Evolutionary conservation across 2,888 invertebrate species (phyloP), one percentile per base, ranked within the genome.

Genomic region (Carabus problematicus): DNA sequence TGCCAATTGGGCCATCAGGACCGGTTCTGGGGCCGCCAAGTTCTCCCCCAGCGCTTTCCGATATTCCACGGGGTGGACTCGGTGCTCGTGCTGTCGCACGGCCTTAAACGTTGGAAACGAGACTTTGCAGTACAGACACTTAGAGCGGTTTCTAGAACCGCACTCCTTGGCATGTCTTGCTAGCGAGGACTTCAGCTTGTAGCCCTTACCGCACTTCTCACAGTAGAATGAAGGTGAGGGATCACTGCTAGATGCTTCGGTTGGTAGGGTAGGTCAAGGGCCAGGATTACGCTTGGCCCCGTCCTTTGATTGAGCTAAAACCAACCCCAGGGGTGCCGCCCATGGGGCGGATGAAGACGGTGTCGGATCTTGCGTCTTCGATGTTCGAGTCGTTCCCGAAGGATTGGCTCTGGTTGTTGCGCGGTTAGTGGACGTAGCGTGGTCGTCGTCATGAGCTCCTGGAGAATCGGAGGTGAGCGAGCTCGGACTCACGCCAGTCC

Each of bases 1-100:
- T n/a, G n/a, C n/a, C n/a, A n/a, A n/a, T n/a, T n/a, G 14, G n/a
- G 8, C 11, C 49, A 49, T 49, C 14, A 14, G 49, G 7, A 49
- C 49, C 14, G 49, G n/a, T 8, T n/a, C 71, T 0, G 71, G 60
- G 58, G 63, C 42, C n/a, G 60, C 39, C 4, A 63, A 8, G 39
- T 63, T 55, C 1, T 19, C 41, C 29, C 70, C 63, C 1, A 71
- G 19, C 8, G 70, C 70, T 39, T 54, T 62, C 12, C 9, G 12
- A 45, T 70, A 72, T 0, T 60, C 54, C 11, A 14, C 8, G 4
- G 64, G 49, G 42, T 71, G 72, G 12, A 40, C 43, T 1, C 70
- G 59, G 12, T 59, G 45, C 40, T 71, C 67, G n/a, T 71, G n/a
- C 59, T 70, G 71, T 0, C 69, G 58, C 9, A 56, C 60, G 11